phyloP scores from a whole-genome alignment of 2,113 vertebrate genomes.

The Hipposideros armiger region DNA sequence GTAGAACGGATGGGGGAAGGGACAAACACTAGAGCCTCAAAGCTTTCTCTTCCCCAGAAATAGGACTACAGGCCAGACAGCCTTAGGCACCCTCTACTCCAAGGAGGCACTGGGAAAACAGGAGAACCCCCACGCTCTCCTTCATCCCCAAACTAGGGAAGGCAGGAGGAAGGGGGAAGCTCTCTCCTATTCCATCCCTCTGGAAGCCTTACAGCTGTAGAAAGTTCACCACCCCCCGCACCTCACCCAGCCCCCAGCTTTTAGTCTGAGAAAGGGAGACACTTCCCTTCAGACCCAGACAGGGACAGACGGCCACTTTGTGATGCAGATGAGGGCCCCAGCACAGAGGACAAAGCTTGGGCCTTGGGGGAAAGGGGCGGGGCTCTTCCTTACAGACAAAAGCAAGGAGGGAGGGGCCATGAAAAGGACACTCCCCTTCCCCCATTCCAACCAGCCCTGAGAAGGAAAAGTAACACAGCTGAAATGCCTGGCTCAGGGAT shows the following conservation, averaged over 20 bases:
- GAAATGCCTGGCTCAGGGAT: conserved; percentile 51
- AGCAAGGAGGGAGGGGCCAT: conserved; percentile 77
- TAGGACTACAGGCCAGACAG: conserved; percentile 27
- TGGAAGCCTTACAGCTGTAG: conserved; percentile 60
- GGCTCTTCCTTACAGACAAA: conserved; percentile 74
- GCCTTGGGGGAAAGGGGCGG: conserved; percentile 80
- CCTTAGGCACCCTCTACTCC: conserved; percentile 36
- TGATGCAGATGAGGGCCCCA: conserved; percentile 93
- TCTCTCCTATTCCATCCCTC: neutral
- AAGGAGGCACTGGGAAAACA: conserved; percentile 51
- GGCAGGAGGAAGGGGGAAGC: neutral
- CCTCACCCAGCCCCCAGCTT: conserved; percentile 72
- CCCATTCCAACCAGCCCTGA: conserved; percentile 62
- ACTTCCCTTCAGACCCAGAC: conserved; percentile 83
- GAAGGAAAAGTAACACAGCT: conserved; percentile 76
- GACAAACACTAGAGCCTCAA: conserved; percentile 20
- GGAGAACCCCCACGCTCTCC: neutral
- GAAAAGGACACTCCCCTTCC: conserved; percentile 81
- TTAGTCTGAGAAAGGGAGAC: conserved; percentile 82
- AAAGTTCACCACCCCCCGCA: neutral
- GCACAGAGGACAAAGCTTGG: conserved; percentile 81
- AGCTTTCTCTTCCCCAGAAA: conserved; percentile 26
- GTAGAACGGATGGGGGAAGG: conserved; percentile 42
- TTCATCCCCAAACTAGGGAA: conserved; percentile 43
- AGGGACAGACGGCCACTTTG: conserved; percentile 92